Conservation (phyloP, 2,113 vertebrate genomes). For the Crotalus tigris region DNA sequence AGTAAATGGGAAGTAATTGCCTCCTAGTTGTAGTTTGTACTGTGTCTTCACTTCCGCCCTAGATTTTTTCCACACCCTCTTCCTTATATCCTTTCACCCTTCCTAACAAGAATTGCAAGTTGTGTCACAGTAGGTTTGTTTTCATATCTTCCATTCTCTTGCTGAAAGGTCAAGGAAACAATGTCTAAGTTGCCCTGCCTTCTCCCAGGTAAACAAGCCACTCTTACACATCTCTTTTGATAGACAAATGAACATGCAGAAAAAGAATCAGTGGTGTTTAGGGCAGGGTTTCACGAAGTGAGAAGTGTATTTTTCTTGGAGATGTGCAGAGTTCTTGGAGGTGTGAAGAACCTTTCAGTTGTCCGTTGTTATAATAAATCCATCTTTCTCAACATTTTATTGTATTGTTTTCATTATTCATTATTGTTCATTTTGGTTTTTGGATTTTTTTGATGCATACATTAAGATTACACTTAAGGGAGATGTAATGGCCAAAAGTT, state of each 20-base stretch:
- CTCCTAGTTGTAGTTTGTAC: background rate
- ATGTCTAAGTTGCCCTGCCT: background rate
- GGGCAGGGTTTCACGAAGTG: background rate
- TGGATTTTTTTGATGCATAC: background rate
- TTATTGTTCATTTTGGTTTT: background rate
- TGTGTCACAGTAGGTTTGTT: constrained; percentile 14
- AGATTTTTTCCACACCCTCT: background rate
- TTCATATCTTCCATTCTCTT: background rate
- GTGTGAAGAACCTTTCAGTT: background rate
- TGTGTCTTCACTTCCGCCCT: background rate
- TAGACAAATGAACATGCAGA: rapidly evolving
- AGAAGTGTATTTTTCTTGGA: background rate
- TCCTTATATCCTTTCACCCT: background rate
- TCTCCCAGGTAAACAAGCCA: constrained; percentile 24
- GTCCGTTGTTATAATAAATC: background rate
- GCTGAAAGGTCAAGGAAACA: background rate
- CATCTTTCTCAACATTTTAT: background rate
- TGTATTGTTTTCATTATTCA: background rate
- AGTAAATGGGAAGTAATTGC: background rate
- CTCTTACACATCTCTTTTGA: constrained; percentile 1
- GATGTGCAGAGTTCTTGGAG: background rate
- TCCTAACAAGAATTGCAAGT: constrained; percentile 27
- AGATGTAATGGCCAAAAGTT: background rate
- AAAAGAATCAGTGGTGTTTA: background rate
- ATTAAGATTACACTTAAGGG: background rate